Conservation (phyloP, 2,888 invertebrate species). For the Sycophila texana region DNA sequence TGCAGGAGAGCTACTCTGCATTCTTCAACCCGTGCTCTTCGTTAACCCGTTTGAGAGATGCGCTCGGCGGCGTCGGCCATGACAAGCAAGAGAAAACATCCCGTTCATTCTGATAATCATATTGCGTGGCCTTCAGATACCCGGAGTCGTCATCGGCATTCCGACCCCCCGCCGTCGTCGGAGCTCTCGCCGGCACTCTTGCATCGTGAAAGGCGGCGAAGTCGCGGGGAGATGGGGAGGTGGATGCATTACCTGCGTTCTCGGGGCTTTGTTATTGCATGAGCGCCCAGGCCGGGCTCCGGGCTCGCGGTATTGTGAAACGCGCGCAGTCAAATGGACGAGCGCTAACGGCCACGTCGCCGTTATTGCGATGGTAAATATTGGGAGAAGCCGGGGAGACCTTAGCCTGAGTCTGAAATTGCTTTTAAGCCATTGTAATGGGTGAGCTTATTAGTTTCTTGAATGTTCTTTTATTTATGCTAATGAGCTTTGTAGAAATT, state of each 20-base stretch:
- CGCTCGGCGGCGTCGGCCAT: neutral
- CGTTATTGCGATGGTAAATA: constrained; percentile 7
- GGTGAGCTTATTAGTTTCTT: neutral
- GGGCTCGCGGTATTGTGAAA: neutral
- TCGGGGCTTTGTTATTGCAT: neutral
- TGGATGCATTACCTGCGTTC: neutral
- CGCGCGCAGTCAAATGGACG: neutral
- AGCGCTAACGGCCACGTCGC: neutral
- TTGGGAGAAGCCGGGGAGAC: constrained; percentile 3
- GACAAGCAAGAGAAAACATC: neutral
- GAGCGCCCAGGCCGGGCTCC: neutral
- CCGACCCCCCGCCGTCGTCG: no score
- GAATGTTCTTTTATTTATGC: neutral
- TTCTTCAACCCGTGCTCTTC: no score
- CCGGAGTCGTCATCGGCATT: no score
- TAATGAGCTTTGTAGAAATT: no score
- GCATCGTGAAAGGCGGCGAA: no score
- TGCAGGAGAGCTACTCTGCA: no score
- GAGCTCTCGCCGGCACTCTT: no score
- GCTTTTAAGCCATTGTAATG: neutral
- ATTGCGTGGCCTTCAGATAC: neutral
- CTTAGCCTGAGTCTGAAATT: neutral
- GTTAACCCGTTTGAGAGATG: no score
- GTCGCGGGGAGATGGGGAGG: no score
- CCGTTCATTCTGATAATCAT: constrained; percentile 16